Conservation (phyloP, 2,888 invertebrate genomes). For the Tipula helvola region DNA sequence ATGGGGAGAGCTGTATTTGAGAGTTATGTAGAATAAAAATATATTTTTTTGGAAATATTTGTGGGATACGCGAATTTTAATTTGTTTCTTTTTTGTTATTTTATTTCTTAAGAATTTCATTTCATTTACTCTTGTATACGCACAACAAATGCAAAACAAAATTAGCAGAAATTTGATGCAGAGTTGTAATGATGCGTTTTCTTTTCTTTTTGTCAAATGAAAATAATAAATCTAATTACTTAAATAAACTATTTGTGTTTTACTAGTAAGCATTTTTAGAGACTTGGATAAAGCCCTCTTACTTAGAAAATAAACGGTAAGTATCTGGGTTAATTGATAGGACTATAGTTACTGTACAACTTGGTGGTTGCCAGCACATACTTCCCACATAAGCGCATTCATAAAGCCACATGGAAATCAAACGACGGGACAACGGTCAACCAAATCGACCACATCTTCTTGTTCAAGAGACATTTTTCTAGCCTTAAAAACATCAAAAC, state of each 20-base stretch:
- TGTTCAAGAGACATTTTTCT: too few relatives aligned
- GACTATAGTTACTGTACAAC: too few relatives aligned
- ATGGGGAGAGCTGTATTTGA: background rate
- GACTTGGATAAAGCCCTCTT: background rate
- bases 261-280: background rate
- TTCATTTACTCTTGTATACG: background rate
- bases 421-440: too few relatives aligned
- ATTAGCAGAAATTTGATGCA: background rate
- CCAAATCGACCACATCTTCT: too few relatives aligned
- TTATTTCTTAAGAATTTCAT: background rate
- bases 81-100: background rate
- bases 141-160: background rate
- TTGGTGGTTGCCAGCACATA: too few relatives aligned
- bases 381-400: too few relatives aligned
- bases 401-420: too few relatives aligned
- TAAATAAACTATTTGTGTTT: background rate
- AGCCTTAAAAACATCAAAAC: too few relatives aligned
- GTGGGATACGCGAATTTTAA: background rate
- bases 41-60: background rate
- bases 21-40: background rate
- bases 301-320: background rate
- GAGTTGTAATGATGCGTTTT: background rate
- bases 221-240: background rate
- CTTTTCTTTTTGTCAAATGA: background rate
- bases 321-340: background rate